These are phyloP conservation scores for Labrus mixtus DNA, from an alignment of 2,113 vertebrate species.

Conservation along the genomic window DNA sequence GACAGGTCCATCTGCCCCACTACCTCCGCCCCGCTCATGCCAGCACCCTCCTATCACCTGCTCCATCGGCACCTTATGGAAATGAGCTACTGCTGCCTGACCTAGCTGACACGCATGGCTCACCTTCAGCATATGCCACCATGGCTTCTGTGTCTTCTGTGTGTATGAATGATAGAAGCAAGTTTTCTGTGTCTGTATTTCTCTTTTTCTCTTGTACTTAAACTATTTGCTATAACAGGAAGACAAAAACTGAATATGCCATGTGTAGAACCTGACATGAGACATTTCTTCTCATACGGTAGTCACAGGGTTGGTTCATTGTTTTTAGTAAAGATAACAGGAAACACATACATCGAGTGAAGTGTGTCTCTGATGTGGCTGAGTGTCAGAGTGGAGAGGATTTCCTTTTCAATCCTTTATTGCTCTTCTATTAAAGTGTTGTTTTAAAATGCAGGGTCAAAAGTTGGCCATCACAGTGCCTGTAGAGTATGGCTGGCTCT, in stretches of 20 bases:
- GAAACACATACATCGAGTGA: neutral
- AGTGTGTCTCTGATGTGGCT: constrained; percentile 44
- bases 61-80: constrained; percentile 77
- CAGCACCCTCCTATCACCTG: constrained; percentile 75
- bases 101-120: constrained; percentile 71
- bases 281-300: constrained; percentile 2
- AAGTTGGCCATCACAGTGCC: neutral
- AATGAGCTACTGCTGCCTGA: constrained; percentile 78
- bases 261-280: neutral
- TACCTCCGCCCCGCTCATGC: constrained; percentile 70
- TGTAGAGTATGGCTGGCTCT: neutral
- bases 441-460: neutral
- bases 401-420: constrained; percentile 26
- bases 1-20: constrained; percentile 85
- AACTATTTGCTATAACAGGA: constrained; percentile 6
- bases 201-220: neutral
- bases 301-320: neutral
- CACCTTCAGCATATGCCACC: constrained; percentile 75
- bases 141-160: constrained; percentile 22
- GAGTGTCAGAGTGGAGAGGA: constrained; percentile 26
- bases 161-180: neutral
- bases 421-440: constrained; percentile 17
- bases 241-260: neutral
- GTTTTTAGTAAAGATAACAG: constrained; percentile 10
- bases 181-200: neutral